Evolutionary conservation across 2,888 invertebrate genomes (phyloP).

Genomic region (Galeopsomyia nigrocyanea): DNA sequence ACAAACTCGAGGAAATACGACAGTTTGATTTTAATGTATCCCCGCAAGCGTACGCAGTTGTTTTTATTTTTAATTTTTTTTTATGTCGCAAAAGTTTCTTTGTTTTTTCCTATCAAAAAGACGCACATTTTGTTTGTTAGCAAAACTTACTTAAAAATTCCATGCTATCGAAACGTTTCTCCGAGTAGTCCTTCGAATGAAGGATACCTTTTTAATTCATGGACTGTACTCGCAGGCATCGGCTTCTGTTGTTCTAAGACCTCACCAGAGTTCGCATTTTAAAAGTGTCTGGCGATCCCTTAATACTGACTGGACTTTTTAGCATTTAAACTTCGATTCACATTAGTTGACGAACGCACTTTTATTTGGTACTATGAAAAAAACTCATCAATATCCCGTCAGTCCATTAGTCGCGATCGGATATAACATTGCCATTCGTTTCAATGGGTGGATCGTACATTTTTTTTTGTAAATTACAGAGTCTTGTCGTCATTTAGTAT

Average conservation of each 20-base stretch:
- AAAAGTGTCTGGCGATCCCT: conserved; percentile 12
- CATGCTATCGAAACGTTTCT: conserved; percentile 35
- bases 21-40: conserved; percentile 1
- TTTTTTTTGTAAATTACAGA: conserved; percentile 3
- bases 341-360: conserved; percentile 10
- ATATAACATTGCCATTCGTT: conserved; percentile 3
- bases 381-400: conserved; percentile 21
- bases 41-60: conserved; percentile 1
- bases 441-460: conserved; percentile 12
- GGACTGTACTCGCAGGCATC: conserved; percentile 35
- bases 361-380: conserved; percentile 23
- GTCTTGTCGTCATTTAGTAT: conserved; percentile 16
- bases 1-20: conserved; percentile 18
- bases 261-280: conserved; percentile 4
- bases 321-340: conserved; percentile 16
- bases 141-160: conserved; percentile 38
- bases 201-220: conserved; percentile 14
- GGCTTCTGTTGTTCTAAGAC: conserved; percentile 29
- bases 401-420: conserved; percentile 19
- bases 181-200: neutral
- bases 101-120: conserved; percentile 28
- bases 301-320: conserved; percentile 30
- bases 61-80: neutral
- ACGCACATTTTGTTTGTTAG: conserved; percentile 25
- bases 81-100: conserved; percentile 33